Evolutionary conservation across 2,113 vertebrate species (phyloP), one percentile per base, ranked within the genome.

Genomic region (Carassius gibelio): DNA sequence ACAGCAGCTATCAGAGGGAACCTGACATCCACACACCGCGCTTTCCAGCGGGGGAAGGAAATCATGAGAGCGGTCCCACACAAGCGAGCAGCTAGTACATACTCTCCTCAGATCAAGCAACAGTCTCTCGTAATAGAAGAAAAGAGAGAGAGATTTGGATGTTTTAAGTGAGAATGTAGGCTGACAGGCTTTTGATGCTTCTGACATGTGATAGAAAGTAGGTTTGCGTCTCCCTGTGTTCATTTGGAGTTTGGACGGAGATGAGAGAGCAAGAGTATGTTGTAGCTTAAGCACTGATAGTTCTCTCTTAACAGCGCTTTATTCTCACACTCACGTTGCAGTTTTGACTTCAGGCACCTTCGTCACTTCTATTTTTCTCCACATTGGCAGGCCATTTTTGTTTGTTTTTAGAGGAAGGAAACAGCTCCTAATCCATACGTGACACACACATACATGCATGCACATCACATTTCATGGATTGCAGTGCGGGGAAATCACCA

Each of bases 401-500:
- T 42, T 71, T 23, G 50, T 71, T 72, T 55, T 81, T 23, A 81
- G 62, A 64, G 59, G 45, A 68, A 36, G 62, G 79, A 68, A 81
- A 52, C 34, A 0, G 30, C 52, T 82, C 34, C 68, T 72, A 57
- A 82, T 82, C 68, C 66, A 72, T 72, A 55, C 48, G 4, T 68
- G 57, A 82, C 79, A 55, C 86, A 85, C 71, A 68, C 81, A 38
- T 48, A 19, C 66, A 66, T n/a, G 23, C 45, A 8, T 15, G 52
- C 23, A n/a, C 50, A 10, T 4, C 55, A 52, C 68, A 82, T 85
- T 38, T 69, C 45, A 75, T 36, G 69, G 34, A 79, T 81, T 42
- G 71, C 87, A 75, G 68, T 88, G 88, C 90, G 68, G 71, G 88
- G 86, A 86, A 90, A 92, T 88, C 89, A 86, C 80, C 64, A 93